phyloP scores from a whole-genome alignment of 2,888 invertebrate species.

The Ashinkailepas kermadecensis region DNA sequence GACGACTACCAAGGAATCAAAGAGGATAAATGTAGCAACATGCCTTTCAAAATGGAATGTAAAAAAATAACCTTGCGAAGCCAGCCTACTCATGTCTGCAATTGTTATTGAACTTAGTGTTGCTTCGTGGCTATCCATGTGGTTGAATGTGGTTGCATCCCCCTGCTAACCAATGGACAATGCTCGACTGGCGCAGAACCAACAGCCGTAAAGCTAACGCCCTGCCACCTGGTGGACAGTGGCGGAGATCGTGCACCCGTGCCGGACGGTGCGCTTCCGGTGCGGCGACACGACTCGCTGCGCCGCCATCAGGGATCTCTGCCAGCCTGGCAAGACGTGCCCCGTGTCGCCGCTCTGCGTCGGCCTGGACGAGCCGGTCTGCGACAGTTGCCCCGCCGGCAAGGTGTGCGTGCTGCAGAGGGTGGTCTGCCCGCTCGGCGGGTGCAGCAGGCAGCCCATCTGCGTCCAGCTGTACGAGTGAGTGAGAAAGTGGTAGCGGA shows the following conservation, averaged over 20 bases:
- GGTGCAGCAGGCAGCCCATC: slow-evolving; percentile 9
- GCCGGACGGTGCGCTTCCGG: slow-evolving; percentile 8
- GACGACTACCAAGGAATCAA: too few relatives aligned
- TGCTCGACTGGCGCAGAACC: too few relatives aligned
- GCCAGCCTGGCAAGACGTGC: slow-evolving; percentile 5
- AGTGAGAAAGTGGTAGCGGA: too few relatives aligned
- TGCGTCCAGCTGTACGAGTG: slow-evolving; percentile 14
- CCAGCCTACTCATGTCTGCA: too few relatives aligned
- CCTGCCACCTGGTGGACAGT: neutral
- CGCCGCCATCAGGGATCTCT: slow-evolving; percentile 1
- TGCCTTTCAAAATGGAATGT: too few relatives aligned
- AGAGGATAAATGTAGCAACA: too few relatives aligned
- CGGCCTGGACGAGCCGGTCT: neutral
- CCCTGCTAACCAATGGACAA: too few relatives aligned
- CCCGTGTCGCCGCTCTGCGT: slow-evolving; percentile 5
- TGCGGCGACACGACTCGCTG: slow-evolving; percentile 5
- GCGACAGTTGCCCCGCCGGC: neutral
- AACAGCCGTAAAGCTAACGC: too few relatives aligned
- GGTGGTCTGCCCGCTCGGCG: neutral
- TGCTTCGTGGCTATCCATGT: too few relatives aligned
- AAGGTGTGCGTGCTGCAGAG: slow-evolving; percentile 20
- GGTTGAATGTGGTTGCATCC: too few relatives aligned
- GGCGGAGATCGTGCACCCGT: slow-evolving; percentile 5
- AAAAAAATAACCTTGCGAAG: too few relatives aligned
- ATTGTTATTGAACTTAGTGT: too few relatives aligned